Evolutionary conservation across 2,888 invertebrate genomes (phyloP).

Genomic region (Ctena decussata): DNA sequence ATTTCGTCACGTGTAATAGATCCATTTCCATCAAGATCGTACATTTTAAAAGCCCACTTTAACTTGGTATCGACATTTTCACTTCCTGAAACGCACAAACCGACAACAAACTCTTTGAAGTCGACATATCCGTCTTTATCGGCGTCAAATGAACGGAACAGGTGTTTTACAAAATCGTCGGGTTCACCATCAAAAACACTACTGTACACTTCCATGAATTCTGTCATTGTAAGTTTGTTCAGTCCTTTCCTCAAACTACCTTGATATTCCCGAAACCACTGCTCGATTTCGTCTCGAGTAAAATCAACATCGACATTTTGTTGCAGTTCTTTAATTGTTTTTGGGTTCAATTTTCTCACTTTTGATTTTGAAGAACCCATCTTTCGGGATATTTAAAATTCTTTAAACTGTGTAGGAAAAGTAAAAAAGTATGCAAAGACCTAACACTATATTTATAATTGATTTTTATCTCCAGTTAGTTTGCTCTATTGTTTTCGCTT

Average conservation of each 20-base stretch:
- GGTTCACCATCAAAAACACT: slow-evolving; percentile 55
- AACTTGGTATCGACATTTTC: slow-evolving; percentile 55
- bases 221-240: slow-evolving; percentile 30
- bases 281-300: slow-evolving; percentile 43
- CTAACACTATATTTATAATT: too few relatives aligned
- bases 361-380: slow-evolving; percentile 58
- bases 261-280: slow-evolving; percentile 47
- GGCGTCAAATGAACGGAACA: slow-evolving; percentile 59
- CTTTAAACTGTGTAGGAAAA: too few relatives aligned
- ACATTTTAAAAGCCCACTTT: slow-evolving; percentile 73
- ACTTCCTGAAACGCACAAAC: slow-evolving; percentile 69
- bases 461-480: too few relatives aligned
- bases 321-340: slow-evolving; percentile 41
- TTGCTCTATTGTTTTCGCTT: too few relatives aligned
- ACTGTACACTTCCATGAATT: slow-evolving; percentile 50
- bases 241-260: slow-evolving; percentile 23
- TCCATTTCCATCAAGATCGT: slow-evolving; percentile 70
- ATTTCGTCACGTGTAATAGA: slow-evolving; percentile 68
- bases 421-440: too few relatives aligned
- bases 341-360: slow-evolving; percentile 55
- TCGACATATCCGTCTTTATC: slow-evolving; percentile 49
- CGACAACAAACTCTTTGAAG: slow-evolving; percentile 64
- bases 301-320: slow-evolving; percentile 40
- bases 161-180: slow-evolving; percentile 43
- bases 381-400: background rate